These are phyloP conservation scores for Vidua macroura DNA, from an alignment of 2,113 vertebrate genomes.

Conservation along the genomic window DNA sequence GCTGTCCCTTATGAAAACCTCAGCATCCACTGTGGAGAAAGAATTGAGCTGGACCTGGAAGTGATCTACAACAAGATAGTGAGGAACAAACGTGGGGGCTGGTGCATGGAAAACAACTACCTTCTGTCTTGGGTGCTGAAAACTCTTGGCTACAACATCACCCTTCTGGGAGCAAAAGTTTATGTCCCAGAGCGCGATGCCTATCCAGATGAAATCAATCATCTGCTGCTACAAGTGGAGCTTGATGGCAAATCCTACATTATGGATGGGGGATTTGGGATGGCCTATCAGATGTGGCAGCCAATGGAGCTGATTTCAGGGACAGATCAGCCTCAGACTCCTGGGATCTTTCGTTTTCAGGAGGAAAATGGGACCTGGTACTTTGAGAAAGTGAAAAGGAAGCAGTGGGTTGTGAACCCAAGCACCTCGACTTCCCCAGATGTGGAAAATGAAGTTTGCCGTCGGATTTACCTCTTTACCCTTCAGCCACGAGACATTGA, in stretches of 20 bases:
- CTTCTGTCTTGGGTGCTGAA: constrained; percentile 84
- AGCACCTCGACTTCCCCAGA: constrained; percentile 51
- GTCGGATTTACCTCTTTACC: constrained; percentile 75
- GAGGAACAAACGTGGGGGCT: constrained; percentile 77
- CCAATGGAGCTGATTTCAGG: constrained; percentile 82
- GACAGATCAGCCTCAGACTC: constrained; percentile 76
- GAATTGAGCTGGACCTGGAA: constrained; percentile 71
- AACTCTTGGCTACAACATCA: constrained; percentile 76
- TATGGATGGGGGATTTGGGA: constrained; percentile 81
- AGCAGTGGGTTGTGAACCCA: constrained; percentile 58
- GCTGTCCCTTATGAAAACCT: constrained; percentile 85
- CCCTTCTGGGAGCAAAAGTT: constrained; percentile 67
- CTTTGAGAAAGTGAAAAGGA: constrained; percentile 80
- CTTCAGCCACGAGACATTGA: constrained; percentile 65
- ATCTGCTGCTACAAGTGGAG: constrained; percentile 74
- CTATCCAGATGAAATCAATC: constrained; percentile 60
- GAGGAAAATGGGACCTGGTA: constrained; percentile 76
- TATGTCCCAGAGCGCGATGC: neutral
- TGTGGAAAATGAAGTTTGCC: constrained; percentile 37
- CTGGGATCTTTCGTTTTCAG: constrained; percentile 74
- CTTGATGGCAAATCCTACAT: constrained; percentile 75
- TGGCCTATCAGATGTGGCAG: constrained; percentile 79
- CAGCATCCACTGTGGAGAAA: constrained; percentile 82
- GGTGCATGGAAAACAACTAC: constrained; percentile 86
- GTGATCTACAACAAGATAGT: constrained; percentile 79